Conservation (phyloP, 2,113 vertebrate genomes). For the Dissostichus mawsoni region DNA sequence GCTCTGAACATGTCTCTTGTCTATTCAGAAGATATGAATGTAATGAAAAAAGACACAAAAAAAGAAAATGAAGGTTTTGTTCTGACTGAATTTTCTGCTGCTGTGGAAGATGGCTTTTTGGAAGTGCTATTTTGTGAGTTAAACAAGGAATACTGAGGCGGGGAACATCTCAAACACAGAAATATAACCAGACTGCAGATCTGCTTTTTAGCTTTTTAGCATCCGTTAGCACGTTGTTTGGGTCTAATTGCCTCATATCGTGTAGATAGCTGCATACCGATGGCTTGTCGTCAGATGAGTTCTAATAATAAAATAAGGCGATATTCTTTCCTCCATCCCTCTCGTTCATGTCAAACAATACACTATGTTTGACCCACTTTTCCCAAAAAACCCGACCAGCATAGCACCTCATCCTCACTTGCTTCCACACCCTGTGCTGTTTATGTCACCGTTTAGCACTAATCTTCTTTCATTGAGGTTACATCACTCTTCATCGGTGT, state of each 20-base stretch:
- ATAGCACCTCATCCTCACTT: neutral
- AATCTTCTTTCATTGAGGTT: neutral
- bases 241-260: neutral
- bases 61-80: neutral
- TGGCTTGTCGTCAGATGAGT: neutral
- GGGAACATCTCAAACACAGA: neutral
- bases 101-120: neutral
- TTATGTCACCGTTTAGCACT: neutral
- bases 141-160: neutral
- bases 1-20: neutral
- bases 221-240: neutral
- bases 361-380: conserved; percentile 40
- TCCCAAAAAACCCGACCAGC: neutral
- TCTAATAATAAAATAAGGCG: too few species aligned
- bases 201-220: neutral
- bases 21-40: neutral
- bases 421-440: neutral
- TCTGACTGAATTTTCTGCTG: neutral
- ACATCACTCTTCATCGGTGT: conserved; percentile 37
- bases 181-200: neutral
- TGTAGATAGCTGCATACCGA: neutral
- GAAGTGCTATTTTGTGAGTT: neutral
- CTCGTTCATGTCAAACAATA: conserved; percentile 10
- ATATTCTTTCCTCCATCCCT: neutral
- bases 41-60: neutral